These are phyloP conservation scores for Pteromalus puparum DNA, from an alignment of 1,140 invertebrate species.

Conservation along the genomic window DNA sequence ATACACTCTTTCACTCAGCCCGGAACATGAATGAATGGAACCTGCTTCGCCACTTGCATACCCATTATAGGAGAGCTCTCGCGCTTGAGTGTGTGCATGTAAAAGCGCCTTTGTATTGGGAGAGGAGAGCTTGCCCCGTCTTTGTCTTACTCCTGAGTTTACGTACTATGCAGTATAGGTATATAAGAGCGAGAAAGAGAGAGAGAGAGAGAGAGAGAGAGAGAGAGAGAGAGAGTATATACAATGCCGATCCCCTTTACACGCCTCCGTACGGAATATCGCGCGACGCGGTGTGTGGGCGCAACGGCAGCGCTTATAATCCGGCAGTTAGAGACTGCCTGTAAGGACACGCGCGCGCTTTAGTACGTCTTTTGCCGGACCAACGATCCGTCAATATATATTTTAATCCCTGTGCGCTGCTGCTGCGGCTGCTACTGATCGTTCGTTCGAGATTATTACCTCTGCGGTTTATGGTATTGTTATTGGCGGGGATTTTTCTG, in stretches of 20 bases:
- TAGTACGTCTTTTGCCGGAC: conserved; percentile 2
- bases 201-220: no score
- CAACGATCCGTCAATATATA: conserved; percentile 4
- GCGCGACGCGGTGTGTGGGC: conserved; percentile 32
- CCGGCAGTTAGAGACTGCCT: conserved; percentile 8
- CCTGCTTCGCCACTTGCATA: conserved; percentile 72
- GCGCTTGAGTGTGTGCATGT: conserved; percentile 27
- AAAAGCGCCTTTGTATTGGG: conserved; percentile 41
- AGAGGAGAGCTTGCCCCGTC: neutral
- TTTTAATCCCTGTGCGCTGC: neutral
- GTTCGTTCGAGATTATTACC: neutral
- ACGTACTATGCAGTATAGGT: neutral
- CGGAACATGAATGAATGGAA: conserved; percentile 73
- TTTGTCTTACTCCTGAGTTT: neutral
- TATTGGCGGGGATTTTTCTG: neutral
- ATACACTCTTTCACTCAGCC: conserved; percentile 6
- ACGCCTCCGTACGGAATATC: conserved; percentile 24
- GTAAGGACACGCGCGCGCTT: neutral
- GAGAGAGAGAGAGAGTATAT: neutral
- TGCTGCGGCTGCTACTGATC: neutral
- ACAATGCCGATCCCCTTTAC: conserved; percentile 41
- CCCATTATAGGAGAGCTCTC: conserved; percentile 70
- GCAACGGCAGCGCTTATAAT: conserved; percentile 6
- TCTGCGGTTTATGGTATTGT: neutral
- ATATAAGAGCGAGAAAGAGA: no score